These are phyloP conservation scores for Camelus dromedarius DNA, from an alignment of 2,113 vertebrate species.

Conservation along the genomic window DNA sequence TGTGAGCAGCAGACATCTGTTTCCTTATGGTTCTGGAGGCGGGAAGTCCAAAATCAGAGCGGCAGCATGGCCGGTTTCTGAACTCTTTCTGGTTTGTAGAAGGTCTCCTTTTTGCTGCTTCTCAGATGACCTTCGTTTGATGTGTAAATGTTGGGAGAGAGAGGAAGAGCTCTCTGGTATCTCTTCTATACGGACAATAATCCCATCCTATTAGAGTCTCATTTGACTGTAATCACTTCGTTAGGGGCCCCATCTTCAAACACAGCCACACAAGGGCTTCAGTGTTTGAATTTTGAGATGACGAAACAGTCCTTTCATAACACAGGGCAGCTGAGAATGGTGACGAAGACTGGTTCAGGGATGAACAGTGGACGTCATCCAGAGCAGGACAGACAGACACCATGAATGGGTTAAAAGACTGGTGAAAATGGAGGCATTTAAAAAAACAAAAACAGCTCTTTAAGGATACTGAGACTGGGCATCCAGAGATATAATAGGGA, in stretches of 20 bases:
- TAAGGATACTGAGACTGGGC: not conserved
- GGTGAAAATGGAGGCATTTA: not conserved
- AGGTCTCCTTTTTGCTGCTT: not conserved
- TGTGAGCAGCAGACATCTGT: not conserved
- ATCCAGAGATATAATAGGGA: not conserved
- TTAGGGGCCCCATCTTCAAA: not conserved
- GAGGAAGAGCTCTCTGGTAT: not conserved
- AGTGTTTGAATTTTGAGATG: not conserved
- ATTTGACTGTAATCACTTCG: not conserved
- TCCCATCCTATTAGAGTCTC: not conserved
- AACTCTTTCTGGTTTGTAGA: not conserved
- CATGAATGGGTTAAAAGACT: not conserved
- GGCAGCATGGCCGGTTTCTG: not conserved
- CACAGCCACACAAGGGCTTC: not conserved
- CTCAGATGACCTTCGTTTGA: not conserved
- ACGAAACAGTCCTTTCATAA: not conserved
- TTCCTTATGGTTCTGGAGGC: not conserved
- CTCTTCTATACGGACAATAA: not conserved
- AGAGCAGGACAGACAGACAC: not conserved
- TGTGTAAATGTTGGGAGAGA: not conserved
- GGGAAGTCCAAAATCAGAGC: not conserved
- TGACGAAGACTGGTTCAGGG: not conserved
- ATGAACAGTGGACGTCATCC: not conserved
- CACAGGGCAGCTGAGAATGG: not conserved
- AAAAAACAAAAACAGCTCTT: not conserved